Evolutionary conservation across 1,140 invertebrate genomes (phyloP), one percentile per base, ranked within the genome.

Genomic region (Globodera ellingtonae): DNA sequence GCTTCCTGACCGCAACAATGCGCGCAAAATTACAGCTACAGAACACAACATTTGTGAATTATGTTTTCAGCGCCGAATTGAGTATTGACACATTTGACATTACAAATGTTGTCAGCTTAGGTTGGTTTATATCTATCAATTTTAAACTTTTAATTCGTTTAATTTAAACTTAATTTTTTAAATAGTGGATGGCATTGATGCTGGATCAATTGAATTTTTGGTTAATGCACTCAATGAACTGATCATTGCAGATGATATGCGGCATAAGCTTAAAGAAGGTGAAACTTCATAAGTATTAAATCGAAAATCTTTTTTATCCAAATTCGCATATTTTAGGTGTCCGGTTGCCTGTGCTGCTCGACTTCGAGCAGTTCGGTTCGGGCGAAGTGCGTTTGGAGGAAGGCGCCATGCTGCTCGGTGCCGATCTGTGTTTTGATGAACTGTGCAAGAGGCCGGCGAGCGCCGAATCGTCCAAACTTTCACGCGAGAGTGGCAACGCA

Each of bases 181-280:
- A 75, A 10, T 66, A 21, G 87, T 88, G 6, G 88, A 89, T 67
- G 87, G 87, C 15, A 88, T 88, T 65, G 88, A 88, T 74, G 88
- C 88, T 21, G 79, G 81, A n/a, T 87, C 85, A 10, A 82, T 88
- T 9, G 87, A 88, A 67, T 88, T 88, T 66, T 75, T 88, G 24
- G 86, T 88, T 4, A 88, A 89, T 75, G 87, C 87, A 9, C 81
- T 88, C n/a, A 88, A 89, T 35, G 87, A 88, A 15, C 79, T 88
- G 9, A 87, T 88, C 69, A 87, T 88, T 21, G 83, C 86, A 15
- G 89, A 88, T 6, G 87, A 88, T 65, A 89, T 88, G 80, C 74
- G 83, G 10, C 86, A 87, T 69, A 88, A 88, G 48, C 78, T 88
- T 21, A 89, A 89, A 79, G 85, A 89, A 75, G 88, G 88, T 89